Base-by-base conservation (phyloP, 1,140 invertebrate genomes). In the Anastatus disparis region DNA sequence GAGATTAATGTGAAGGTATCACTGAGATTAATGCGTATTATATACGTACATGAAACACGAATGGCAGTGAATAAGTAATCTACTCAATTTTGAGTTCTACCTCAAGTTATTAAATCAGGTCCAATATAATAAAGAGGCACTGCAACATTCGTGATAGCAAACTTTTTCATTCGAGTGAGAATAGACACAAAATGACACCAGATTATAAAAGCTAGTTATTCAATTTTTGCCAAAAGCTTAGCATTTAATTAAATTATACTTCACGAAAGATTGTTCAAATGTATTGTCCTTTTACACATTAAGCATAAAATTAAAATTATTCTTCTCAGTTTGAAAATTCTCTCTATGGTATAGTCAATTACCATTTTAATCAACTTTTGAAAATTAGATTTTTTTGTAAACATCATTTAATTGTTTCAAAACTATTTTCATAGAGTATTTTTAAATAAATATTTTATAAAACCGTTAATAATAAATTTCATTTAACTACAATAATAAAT, bases 11-110 rank as follows among this genome's bases (percentile, higher is more conserved):
- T 35, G 12, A 53, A n/a, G 7, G 55, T 24, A 35, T 24, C n/a
- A n/a, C 17, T 44, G n/a, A 70, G 27, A 56, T 68, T 61, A n/a
- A 52, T 56, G 17, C 15, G 27, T 50, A 56, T 64, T 48, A 35
- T 64, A 58, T 64, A 50, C 31, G 61, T 29, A 70, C n/a, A 38
- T 7, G 17, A 70, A 17, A 35, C 7, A 61, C 46, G 10, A 46
- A 59, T 26, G 3, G 31, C 20, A 10, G n/a, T 38, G 20, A 63
- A 48, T 6, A 22, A 2, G 17, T 65, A 8, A 10, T 63, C 29
- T 27, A 66, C 63, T 66, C 50, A 15, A 42, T 29, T 40, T 29
- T 55, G 52, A 63, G 50, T 55, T 66, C 63, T 56, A 66, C 50
- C 24, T 66, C 35, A 66, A 38, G 20, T 44, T 29, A 46, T 44